Evolutionary conservation across 2,797 vertebrate genomes (phyloP).

Genomic region (Pseudochirops corinnae): DNA sequence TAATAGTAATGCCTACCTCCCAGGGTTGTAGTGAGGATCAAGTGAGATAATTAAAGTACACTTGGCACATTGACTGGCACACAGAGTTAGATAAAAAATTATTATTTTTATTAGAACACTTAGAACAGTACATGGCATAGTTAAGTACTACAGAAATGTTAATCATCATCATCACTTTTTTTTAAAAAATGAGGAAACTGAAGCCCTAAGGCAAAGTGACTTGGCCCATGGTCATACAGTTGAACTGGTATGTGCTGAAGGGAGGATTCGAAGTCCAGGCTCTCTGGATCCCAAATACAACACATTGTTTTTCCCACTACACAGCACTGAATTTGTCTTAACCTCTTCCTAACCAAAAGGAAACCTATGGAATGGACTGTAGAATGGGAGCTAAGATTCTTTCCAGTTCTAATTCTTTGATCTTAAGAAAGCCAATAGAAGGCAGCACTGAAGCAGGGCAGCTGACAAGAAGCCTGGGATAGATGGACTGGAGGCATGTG

Average conservation of each 20-base stretch:
- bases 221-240: background rate
- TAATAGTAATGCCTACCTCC: background rate
- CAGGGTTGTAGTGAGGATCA: background rate
- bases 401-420: background rate
- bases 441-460: background rate
- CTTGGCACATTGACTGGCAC: background rate
- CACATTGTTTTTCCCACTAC: background rate
- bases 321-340: background rate
- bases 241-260: background rate
- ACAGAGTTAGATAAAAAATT: background rate
- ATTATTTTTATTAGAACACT: background rate
- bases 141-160: background rate
- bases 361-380: background rate
- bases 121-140: background rate
- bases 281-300: background rate
- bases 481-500: background rate
- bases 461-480: background rate
- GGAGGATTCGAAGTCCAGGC: background rate
- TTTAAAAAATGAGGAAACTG: background rate
- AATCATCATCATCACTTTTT: background rate
- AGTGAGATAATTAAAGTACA: background rate
- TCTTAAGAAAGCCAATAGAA: background rate
- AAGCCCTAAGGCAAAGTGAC: background rate
- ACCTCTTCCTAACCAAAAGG: background rate
- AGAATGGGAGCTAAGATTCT: background rate